Conservation (phyloP, 2,113 vertebrate species). For the Anseranas semipalmata region DNA sequence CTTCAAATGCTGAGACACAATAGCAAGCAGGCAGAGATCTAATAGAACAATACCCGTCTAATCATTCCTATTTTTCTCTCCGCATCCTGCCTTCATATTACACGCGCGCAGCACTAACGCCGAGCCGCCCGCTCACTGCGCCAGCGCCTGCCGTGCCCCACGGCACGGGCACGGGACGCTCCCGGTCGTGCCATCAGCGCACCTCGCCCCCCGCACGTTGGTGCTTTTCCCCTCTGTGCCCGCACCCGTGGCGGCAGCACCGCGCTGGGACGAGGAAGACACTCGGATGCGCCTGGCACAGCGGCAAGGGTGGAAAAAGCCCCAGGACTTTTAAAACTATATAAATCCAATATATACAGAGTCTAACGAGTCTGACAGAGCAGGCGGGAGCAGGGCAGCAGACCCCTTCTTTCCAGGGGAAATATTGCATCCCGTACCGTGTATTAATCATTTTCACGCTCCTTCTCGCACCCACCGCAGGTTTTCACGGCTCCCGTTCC, state of each 20-base stretch:
- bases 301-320: not conserved
- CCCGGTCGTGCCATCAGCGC: not conserved
- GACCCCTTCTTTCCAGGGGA: not conserved
- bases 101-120: not conserved
- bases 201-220: not conserved
- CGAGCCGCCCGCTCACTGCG: not conserved
- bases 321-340: slow-evolving; percentile 15
- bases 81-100: not conserved
- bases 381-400: not conserved
- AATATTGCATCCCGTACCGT: not conserved
- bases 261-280: not conserved
- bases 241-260: not conserved
- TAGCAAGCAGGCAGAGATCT: slow-evolving; percentile 67
- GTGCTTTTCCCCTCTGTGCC: not conserved
- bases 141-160: not conserved
- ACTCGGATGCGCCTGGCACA: not conserved
- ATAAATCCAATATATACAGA: not conserved
- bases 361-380: slow-evolving; percentile 9
- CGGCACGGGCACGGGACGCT: not conserved
- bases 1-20: slow-evolving; percentile 76
- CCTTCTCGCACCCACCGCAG: not conserved
- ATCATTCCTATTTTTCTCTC: slow-evolving; percentile 67
- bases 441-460: not conserved
- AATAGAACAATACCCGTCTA: slow-evolving; percentile 70
- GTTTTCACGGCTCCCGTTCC: not conserved